Evolutionary conservation across 2,797 vertebrate genomes (phyloP), one percentile per base, ranked within the genome.

Genomic region (Tinamus major): DNA sequence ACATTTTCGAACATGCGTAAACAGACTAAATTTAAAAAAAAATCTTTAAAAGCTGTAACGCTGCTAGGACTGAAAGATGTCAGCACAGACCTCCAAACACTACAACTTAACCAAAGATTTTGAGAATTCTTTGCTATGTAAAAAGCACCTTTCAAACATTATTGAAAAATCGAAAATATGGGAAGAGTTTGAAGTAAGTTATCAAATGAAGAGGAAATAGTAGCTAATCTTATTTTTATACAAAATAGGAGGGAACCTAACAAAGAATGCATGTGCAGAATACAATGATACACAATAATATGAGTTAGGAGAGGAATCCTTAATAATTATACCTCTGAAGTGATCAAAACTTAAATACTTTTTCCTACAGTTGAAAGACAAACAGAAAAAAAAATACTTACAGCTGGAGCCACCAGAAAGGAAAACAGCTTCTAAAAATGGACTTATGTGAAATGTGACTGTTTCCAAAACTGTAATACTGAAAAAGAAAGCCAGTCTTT

Each of bases 11-110:
- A 53, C 3, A 56, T 11, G n/a, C 12, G 8, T 39, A n/a, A 80
- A 49, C 7, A 55, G 10, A 42, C 27, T 9, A 70, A 27, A n/a
- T 6, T 27, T 13, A 26, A 41, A 79, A 61, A 67, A 53, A 42
- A n/a, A 1, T 12, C 21, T 24, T 4, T 3, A 78, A 39, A 27
- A 39, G 39, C 1, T 48, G 4, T 26, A 67, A 63, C 1, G 5
- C 21, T 44, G 10, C 10, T 27, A 62, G 3, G 5, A 39, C 33
- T 14, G 14, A 72, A 88, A 46, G 2, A 51, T 9, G 10, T 24
- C 6, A 77, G 19, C 37, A 46, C 7, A 79, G 67, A 31, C 29
- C 11, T 49, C 23, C 24, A 49, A 49, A 2, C 2, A 3, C 4
- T 71, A 41, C 75, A 78, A 63, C 19, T 92, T 72, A 9, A 79